Conservation (phyloP, 2,797 vertebrate species). For the Streptopelia turtur region DNA sequence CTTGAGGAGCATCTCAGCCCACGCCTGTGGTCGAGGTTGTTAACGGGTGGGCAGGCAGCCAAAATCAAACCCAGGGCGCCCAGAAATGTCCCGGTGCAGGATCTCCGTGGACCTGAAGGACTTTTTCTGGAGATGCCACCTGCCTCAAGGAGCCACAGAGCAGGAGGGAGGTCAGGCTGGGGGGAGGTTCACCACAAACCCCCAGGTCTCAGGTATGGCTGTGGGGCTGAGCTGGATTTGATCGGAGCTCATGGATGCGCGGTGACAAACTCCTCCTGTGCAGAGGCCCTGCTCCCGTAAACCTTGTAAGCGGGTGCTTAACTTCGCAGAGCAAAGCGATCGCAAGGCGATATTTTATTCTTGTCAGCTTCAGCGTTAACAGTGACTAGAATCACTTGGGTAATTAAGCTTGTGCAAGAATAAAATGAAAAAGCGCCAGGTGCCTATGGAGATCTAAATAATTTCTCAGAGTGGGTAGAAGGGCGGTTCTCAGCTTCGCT, state of each 20-base stretch:
- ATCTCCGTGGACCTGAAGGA: background rate
- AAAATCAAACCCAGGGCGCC: background rate
- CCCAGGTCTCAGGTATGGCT: background rate
- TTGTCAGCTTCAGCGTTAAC: slow-evolving; percentile 1
- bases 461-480: slow-evolving; percentile 19
- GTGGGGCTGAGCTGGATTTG: background rate
- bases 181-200: background rate
- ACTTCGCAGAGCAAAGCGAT: background rate
- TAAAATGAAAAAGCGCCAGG: background rate
- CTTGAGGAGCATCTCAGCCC: rapidly evolving
- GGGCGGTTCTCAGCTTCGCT: background rate
- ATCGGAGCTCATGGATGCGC: rapidly evolving
- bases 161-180: background rate
- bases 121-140: background rate
- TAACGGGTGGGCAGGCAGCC: background rate
- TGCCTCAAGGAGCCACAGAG: background rate
- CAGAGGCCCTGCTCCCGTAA: background rate
- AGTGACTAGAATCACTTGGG: slow-evolving; percentile 26
- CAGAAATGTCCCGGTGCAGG: background rate
- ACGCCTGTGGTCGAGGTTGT: rapidly evolving
- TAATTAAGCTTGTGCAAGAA: slow-evolving; percentile 48
- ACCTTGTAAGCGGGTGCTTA: background rate
- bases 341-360: slow-evolving; percentile 35
- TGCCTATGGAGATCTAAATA: slow-evolving; percentile 27
- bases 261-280: background rate